Percentiles rank a stretch among this genome's conserved stretches.
These are phyloP conservation scores for Tursiops truncatus DNA, from an alignment of 2,113 vertebrate species.

Conservation along the genomic window DNA sequence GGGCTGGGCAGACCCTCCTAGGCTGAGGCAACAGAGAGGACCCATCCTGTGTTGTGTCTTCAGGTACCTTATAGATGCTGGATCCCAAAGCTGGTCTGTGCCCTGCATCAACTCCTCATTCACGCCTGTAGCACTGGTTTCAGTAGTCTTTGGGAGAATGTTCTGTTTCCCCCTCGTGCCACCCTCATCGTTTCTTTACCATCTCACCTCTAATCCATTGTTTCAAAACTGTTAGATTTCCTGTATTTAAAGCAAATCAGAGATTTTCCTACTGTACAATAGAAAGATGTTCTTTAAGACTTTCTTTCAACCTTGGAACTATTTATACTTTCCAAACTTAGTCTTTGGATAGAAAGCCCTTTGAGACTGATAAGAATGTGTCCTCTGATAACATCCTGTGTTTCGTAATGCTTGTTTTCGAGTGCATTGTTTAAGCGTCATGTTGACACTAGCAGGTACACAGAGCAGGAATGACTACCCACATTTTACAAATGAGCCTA, in stretches of 20 bases:
- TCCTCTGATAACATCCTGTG: background rate
- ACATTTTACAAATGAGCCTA: background rate
- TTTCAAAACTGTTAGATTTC: constrained; percentile 3
- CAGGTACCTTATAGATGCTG: too few species aligned
- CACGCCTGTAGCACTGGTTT: background rate
- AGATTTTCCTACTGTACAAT: background rate
- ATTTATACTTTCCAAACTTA: background rate
- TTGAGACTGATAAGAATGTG: background rate
- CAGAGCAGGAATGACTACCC: background rate
- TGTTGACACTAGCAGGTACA: background rate
- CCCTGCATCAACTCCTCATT: rapidly evolving
- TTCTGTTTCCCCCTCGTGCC: background rate
- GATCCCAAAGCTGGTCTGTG: background rate
- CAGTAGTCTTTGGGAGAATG: background rate
- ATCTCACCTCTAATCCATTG: background rate
- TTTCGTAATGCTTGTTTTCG: background rate
- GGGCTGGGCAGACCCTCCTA: background rate
- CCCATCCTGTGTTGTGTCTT: background rate
- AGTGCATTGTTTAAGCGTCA: background rate
- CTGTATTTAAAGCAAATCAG: background rate
- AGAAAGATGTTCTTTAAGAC: background rate
- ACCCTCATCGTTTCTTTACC: background rate
- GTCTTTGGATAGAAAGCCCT: background rate
- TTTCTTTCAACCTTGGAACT: background rate
- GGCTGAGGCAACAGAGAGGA: background rate